These are phyloP conservation scores for Drosophila colorata DNA, from an alignment of 2,888 invertebrate genomes.

Conservation along the genomic window DNA sequence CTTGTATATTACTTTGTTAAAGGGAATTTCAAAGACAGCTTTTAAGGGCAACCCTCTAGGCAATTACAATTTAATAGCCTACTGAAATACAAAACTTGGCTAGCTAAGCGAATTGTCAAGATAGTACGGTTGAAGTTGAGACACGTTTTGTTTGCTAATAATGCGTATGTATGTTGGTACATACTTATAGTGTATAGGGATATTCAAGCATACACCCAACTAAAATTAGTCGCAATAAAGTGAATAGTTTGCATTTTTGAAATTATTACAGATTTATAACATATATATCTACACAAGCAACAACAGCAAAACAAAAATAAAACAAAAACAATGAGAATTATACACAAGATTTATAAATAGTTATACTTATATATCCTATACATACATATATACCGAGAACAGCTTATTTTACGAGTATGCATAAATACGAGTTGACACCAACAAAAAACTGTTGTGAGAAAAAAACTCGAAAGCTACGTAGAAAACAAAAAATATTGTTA, in stretches of 20 bases:
- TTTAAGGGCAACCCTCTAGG: background rate
- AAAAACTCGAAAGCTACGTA: slow-evolving; percentile 25
- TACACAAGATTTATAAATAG: slow-evolving; percentile 60
- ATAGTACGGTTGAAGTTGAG: slow-evolving; percentile 33
- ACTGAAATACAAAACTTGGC: slow-evolving; percentile 20
- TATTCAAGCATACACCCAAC: slow-evolving; percentile 29
- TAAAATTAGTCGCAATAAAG: slow-evolving; percentile 46
- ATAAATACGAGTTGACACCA: slow-evolving; percentile 29
- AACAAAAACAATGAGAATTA: slow-evolving; percentile 36
- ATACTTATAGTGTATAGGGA: slow-evolving; percentile 26
- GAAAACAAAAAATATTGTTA: slow-evolving; percentile 40
- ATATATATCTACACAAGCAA: slow-evolving; percentile 36
- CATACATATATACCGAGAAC: slow-evolving; percentile 40
- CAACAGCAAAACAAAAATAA: slow-evolving; percentile 3
- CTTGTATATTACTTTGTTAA: background rate
- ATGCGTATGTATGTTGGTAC: slow-evolving; percentile 22
- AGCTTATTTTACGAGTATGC: slow-evolving; percentile 45
- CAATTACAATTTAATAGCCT: no score
- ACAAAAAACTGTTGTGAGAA: slow-evolving; percentile 17
- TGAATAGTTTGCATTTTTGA: slow-evolving; percentile 58
- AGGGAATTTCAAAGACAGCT: background rate
- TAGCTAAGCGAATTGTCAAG: slow-evolving; percentile 12
- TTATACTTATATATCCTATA: slow-evolving; percentile 37
- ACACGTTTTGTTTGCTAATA: slow-evolving; percentile 35
- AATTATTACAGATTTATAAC: slow-evolving; percentile 53